Evolutionary conservation across 2,797 vertebrate genomes (phyloP), one percentile per base, ranked within the genome.

Genomic region (Synanceia verrucosa): DNA sequence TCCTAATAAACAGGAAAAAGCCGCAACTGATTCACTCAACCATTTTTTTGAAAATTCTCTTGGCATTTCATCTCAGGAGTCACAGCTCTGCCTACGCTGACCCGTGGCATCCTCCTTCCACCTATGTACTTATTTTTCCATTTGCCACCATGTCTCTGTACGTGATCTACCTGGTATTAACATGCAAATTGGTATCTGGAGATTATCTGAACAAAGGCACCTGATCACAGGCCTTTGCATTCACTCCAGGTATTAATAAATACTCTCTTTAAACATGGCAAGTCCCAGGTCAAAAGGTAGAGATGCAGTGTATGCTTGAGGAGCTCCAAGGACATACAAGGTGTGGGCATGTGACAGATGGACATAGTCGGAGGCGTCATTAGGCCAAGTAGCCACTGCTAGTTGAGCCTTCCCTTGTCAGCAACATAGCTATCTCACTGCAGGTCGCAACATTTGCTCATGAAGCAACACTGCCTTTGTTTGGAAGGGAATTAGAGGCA

Each of bases 1-100:
- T 52, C 0, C 1, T 58, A 29, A 29, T 44, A 26, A 56, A 59
- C 39, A 82, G 76, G 24, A 56, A 69, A 70, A 72, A 23, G 21
- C 46, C 34, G 16, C 39, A 68, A 24, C n/a, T 34, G 48, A 77
- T 52, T 70, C 26, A 23, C 6, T 51, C 24, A 29, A 65, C 18
- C 31, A 8, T 62, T 65, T 62, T 65, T 34, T 0, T 18, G 9
- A 60, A 36, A 39, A 36, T 26, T 33, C 1, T 29, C 4, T 44
- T 47, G 58, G 7, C 6, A 19, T 67, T 68, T 66, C 0, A n/a
- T 41, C 18, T n/a, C 8, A 6, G 48, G 16, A 60, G 57, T 9
- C 29, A 10, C 4, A 66, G 26, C 46, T 1, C 37, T 41, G 23
- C 36, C 12, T 33, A 31, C 0, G 16, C 34, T 12, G 9, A 37